Evolutionary conservation across 2,888 invertebrate genomes (phyloP).

Genomic region (Prosopocoilus inquinatus): DNA sequence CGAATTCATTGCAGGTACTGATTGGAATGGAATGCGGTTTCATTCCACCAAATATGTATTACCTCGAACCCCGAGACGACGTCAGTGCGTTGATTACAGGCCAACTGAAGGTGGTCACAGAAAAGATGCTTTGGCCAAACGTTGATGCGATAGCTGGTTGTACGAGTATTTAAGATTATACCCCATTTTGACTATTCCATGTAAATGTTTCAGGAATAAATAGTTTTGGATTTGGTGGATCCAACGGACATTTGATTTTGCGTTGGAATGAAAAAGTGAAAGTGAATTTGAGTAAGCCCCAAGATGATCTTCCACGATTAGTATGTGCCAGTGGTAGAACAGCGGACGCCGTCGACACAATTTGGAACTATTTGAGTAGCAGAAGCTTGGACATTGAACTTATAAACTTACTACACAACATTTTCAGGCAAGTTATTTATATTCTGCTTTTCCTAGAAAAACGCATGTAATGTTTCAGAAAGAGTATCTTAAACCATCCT

Average conservation of each 20-base stretch:
- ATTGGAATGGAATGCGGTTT: constrained; percentile 72
- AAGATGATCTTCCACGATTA: constrained; percentile 67
- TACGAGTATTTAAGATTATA: not conserved
- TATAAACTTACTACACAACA: constrained; percentile 36
- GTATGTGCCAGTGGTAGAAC: constrained; percentile 75
- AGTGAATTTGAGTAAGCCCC: constrained; percentile 62
- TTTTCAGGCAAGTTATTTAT: constrained; percentile 7
- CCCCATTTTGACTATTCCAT: not conserved
- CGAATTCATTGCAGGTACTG: constrained; percentile 43
- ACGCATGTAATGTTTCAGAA: not conserved
- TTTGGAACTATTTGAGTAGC: constrained; percentile 62
- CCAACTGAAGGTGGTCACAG: constrained; percentile 70
- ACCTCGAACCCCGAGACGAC: constrained; percentile 50
- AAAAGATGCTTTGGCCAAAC: constrained; percentile 60
- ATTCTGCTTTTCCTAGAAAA: not conserved
- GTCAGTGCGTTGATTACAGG: constrained; percentile 62
- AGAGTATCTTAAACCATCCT: not conserved
- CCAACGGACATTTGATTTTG: constrained; percentile 71
- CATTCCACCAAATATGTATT: constrained; percentile 87
- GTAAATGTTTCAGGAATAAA: constrained; percentile 54
- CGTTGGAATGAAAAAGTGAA: constrained; percentile 60
- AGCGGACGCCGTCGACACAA: constrained; percentile 64
- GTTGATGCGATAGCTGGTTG: constrained; percentile 70
- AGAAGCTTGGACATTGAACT: constrained; percentile 40
- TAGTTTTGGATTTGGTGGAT: constrained; percentile 91